Evolutionary conservation across 2,797 vertebrate species (phyloP), one percentile per base, ranked within the genome.

Genomic region (Chiroxiphia lanceolata): DNA sequence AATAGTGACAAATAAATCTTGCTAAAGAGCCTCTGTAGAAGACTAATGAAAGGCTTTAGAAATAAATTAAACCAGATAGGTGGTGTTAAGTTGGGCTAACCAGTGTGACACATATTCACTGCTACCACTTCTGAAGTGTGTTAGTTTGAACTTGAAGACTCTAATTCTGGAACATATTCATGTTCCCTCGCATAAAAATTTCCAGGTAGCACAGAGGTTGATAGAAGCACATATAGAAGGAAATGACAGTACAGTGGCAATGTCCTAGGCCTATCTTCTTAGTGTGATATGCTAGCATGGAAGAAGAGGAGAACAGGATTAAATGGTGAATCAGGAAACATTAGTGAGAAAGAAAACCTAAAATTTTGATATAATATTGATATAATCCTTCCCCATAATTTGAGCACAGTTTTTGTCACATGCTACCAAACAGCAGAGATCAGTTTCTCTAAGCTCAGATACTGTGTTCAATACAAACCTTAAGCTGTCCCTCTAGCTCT

Each of bases 401-500:
- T 77, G 25, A 77, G 51, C 60, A 74, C 44, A 70, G 63, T 4
- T 92, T 59, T 92, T 77, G 79, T 63, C 74, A 84, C 40, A 36
- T n/a, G 25, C 38, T 65, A 67, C 21, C 70, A 34, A 82, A 69
- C 25, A 82, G n/a, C 11, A 5, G 16, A 90, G 56, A 79, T 29
- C 23, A 31, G 68, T 50, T 93, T 72, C 70, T 47, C 2, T 36
- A 83, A 60, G 17, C 42, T 48, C 50, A 85, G 56, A 38, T 14
- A 42, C 42, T 20, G 14, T 48, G 42, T 57, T 94, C 21, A 76
- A 76, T 93, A 98, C 98, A 95, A 96, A 99, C 99, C 99, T 99
- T 99, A 86, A 97, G 92, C 47, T 98, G 98, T 20, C 98, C 98
- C 97, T 99, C 98, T 51, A 99, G 97, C 53, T 98, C 98, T 97